These are phyloP conservation scores for Drosophila silvestris DNA, from an alignment of 2,888 invertebrate species.

Conservation along the genomic window DNA sequence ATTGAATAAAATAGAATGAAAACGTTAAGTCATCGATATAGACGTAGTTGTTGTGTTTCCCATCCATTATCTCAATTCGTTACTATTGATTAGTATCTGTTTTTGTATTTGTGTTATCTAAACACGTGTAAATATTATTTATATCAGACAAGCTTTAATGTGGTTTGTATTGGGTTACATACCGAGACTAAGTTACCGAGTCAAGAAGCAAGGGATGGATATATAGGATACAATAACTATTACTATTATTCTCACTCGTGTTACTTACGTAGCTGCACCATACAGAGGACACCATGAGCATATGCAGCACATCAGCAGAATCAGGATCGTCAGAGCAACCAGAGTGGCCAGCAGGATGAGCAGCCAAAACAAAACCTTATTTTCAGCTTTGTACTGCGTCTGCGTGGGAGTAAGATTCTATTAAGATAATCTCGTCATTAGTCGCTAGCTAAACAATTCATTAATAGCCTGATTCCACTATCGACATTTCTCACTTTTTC, in stretches of 20 bases:
- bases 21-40: neutral
- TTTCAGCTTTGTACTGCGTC: conserved; percentile 91
- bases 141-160: neutral
- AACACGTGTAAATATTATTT: conserved; percentile 1
- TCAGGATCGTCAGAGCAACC: conserved; percentile 89
- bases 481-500: neutral
- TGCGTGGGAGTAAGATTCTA: conserved; percentile 85
- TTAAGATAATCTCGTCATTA: conserved; percentile 43
- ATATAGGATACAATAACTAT: neutral
- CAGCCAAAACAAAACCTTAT: conserved; percentile 91
- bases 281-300: conserved; percentile 94
- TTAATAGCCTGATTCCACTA: neutral
- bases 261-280: conserved; percentile 89
- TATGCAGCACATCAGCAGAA: conserved; percentile 92
- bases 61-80: neutral
- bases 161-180: conserved; percentile 15
- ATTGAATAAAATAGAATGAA: neutral
- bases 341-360: conserved; percentile 91
- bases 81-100: conserved; percentile 17
- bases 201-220: conserved; percentile 43
- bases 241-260: neutral
- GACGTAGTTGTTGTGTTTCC: neutral
- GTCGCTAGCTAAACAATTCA: neutral
- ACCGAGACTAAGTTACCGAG: conserved; percentile 59
- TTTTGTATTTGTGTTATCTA: conserved; percentile 11